A percentile compares a stretch with the other conserved stretches of the same genome.
phyloP scores from a whole-genome alignment of 2,113 vertebrate genomes.

The Fulica atra region DNA sequence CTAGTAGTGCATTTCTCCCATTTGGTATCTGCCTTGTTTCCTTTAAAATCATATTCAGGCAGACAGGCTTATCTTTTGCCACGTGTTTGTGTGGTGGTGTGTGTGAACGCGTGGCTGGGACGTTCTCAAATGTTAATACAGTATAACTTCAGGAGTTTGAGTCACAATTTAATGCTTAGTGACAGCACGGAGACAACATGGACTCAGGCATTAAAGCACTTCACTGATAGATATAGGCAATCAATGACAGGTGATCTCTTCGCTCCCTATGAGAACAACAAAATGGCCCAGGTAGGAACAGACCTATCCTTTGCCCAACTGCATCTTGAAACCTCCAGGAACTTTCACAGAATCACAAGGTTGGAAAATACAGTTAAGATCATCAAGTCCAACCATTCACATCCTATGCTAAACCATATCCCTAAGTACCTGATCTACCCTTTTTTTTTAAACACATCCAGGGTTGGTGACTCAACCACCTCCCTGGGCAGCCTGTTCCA shows the following conservation, averaged over 20 bases:
- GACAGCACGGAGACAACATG: neutral
- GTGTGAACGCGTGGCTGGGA: neutral
- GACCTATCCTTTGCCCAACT: neutral
- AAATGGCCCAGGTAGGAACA: neutral
- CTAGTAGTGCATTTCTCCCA: neutral
- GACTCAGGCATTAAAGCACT: neutral
- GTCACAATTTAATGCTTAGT: neutral
- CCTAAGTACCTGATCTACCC: no score
- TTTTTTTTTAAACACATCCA: no score
- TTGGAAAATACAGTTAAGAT: no score
- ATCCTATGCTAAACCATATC: no score
- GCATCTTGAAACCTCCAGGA: neutral
- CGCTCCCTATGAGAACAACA: neutral
- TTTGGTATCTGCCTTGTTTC: neutral
- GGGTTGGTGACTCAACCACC: no score
- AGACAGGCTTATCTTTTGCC: neutral
- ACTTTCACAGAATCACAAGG: no score
- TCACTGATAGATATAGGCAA: neutral
- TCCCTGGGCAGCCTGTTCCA: no score
- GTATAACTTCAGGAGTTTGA: neutral
- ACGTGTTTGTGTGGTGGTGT: neutral
- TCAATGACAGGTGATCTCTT: neutral
- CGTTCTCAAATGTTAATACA: neutral
- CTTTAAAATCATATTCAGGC: neutral
- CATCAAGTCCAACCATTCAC: no score